Evolutionary conservation across 1,140 invertebrate species (phyloP).

Genomic region (Macrocentrus cingulum): DNA sequence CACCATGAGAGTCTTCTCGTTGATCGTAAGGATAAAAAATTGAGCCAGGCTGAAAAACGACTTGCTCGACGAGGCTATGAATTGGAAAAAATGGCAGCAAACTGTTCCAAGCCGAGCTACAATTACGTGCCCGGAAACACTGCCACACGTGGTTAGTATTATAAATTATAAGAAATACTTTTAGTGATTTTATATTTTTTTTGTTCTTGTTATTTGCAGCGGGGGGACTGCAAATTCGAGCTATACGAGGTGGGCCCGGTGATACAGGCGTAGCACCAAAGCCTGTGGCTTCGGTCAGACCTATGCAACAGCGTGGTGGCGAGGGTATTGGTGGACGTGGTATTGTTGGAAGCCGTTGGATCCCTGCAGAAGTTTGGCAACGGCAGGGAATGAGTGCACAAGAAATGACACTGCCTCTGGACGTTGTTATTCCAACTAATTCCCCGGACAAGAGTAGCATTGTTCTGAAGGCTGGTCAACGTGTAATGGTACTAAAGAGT

Average conservation of each 20-base stretch:
- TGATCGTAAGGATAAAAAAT: constrained; percentile 92
- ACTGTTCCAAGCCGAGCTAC: constrained; percentile 56
- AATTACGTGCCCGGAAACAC: constrained; percentile 58
- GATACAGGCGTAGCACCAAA: constrained; percentile 48
- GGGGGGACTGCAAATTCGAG: constrained; percentile 54
- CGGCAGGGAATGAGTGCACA: constrained; percentile 91
- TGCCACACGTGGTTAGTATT: constrained; percentile 49
- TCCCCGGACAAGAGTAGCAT: constrained; percentile 83
- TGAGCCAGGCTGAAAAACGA: constrained; percentile 92
- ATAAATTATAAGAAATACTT: constrained; percentile 13
- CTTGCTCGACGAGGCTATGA: constrained; percentile 93
- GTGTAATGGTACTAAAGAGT: constrained; percentile 91
- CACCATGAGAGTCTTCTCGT: constrained; percentile 95
- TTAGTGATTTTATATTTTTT: constrained; percentile 14
- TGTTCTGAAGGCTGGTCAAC: constrained; percentile 86
- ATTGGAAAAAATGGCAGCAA: constrained; percentile 85
- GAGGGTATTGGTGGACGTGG: constrained; percentile 55
- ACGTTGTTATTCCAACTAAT: constrained; percentile 92
- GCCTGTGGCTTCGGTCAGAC: constrained; percentile 61
- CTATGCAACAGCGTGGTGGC: constrained; percentile 59
- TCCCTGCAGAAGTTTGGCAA: constrained; percentile 85
- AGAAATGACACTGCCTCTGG: constrained; percentile 86
- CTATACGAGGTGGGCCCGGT: constrained; percentile 51
- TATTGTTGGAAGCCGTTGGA: constrained; percentile 68
- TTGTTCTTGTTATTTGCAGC: constrained; percentile 35